Conservation (phyloP, 92 coral and sea anemone species). For the Muricea muricata region DNA sequence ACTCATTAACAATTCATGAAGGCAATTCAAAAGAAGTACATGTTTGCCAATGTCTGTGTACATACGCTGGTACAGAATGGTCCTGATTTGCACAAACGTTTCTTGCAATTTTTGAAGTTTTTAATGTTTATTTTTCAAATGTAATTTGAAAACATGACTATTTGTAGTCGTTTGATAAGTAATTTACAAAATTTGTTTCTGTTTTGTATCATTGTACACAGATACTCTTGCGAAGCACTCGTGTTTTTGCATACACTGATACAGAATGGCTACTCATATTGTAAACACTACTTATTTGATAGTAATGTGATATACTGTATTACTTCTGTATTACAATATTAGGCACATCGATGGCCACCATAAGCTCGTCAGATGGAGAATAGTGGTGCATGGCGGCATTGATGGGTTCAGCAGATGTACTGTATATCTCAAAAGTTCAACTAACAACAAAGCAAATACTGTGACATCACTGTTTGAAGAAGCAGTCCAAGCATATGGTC, state of each 20-base stretch:
- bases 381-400: slow-evolving; percentile 54
- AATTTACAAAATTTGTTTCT: no score
- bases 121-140: no score
- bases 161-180: no score
- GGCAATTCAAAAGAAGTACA: no score
- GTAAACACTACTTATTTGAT: background rate
- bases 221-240: no score
- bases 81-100: no score
- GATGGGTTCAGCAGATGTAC: slow-evolving; percentile 52
- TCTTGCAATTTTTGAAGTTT: no score
- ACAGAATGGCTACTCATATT: background rate
- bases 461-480: background rate
- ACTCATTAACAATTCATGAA: no score
- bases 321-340: background rate
- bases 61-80: no score
- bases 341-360: slow-evolving; percentile 62
- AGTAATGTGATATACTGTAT: background rate
- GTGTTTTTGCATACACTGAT: background rate
- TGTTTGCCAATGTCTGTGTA: no score
- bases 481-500: slow-evolving; percentile 14
- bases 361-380: slow-evolving; percentile 52
- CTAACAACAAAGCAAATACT: background rate
- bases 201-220: no score
- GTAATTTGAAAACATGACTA: no score
- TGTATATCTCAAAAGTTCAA: background rate